Base-by-base conservation (phyloP, 2,797 vertebrate species). In the Anas flavirostris region DNA sequence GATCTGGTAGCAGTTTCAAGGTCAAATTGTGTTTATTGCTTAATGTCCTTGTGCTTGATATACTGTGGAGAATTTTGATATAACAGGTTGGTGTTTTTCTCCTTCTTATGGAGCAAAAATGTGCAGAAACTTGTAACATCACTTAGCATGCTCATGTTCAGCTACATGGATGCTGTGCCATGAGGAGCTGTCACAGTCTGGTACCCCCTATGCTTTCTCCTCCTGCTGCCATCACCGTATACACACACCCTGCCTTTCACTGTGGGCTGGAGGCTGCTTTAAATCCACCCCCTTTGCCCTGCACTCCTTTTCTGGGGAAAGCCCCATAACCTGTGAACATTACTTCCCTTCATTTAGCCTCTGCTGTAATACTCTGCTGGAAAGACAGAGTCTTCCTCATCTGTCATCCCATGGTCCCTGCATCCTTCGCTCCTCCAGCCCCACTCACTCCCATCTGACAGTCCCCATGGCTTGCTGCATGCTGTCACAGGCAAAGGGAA, bases 161-260 rank as follows among this genome's bases (percentile, higher is more conserved):
- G 26, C 55, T 82, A 29, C 0, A 0, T 37, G 53, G 63, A 31
- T 5, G 1, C 5, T 50, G 56, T 70, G 82, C 23, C 41, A 31
- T 1, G 0, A 9, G 4, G 19, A 7, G n/a, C 46, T 48, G 72
- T 13, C 75, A 29, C 17, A 44, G 68, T 18, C 56, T 62, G 56
- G 43, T 70, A 74, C 10, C 16, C 1, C 3, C 29, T 8, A 0
- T 64, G 52, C 13, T 60, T 67, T 78, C 28, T 56, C 66, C 19
- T 82, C 35, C 8, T 63, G 19, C 3, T 90, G 46, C 39, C 14
- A 29, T 31, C 64, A 33, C 28, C 19, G 35, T 16, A 3, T 7
- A 43, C 63, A 62, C 12, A 25, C 26, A 55, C 28, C 13, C 21
- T 59, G 37, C 33, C 58, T 82, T 79, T 55, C 59, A 11, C 22